Evolutionary conservation across 2,888 invertebrate genomes (phyloP).

Genomic region (Antitype chi): DNA sequence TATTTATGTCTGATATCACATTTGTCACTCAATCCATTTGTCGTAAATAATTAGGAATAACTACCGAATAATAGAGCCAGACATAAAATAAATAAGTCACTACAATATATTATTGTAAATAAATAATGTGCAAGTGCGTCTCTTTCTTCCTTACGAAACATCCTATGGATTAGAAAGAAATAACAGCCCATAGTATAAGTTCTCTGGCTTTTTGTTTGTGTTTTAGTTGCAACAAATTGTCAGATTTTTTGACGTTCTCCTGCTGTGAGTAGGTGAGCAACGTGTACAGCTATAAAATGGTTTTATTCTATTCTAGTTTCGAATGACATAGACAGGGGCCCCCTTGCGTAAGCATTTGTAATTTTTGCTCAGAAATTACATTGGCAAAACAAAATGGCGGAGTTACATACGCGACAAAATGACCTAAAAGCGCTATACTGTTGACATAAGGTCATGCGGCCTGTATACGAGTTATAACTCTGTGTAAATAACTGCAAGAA

Average conservation of each 20-base stretch:
- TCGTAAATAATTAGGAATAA: constrained; percentile 50
- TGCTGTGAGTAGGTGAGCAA: too few species aligned
- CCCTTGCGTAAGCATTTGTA: too few species aligned
- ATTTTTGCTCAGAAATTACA: too few species aligned
- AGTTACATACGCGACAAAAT: too few species aligned
- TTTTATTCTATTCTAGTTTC: too few species aligned
- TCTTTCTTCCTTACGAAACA: background rate
- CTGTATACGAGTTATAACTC: constrained; percentile 15
- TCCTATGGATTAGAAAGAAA: background rate
- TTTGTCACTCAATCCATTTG: constrained; percentile 47
- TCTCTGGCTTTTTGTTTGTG: background rate
- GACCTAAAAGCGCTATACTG: too few species aligned
- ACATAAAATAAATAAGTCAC: constrained; percentile 3
- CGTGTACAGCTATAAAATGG: too few species aligned
- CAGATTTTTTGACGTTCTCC: background rate
- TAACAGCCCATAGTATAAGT: too few species aligned
- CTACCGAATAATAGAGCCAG: background rate
- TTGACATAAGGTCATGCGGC: too few species aligned
- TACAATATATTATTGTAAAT: background rate
- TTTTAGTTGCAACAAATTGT: too few species aligned
- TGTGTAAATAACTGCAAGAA: constrained; percentile 44
- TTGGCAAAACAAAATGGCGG: too few species aligned
- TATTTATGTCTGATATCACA: constrained; percentile 48
- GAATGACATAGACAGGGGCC: too few species aligned
- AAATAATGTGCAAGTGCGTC: background rate